phyloP scores from a whole-genome alignment of 2,797 vertebrate species.

The Gymnocypris eckloni region DNA sequence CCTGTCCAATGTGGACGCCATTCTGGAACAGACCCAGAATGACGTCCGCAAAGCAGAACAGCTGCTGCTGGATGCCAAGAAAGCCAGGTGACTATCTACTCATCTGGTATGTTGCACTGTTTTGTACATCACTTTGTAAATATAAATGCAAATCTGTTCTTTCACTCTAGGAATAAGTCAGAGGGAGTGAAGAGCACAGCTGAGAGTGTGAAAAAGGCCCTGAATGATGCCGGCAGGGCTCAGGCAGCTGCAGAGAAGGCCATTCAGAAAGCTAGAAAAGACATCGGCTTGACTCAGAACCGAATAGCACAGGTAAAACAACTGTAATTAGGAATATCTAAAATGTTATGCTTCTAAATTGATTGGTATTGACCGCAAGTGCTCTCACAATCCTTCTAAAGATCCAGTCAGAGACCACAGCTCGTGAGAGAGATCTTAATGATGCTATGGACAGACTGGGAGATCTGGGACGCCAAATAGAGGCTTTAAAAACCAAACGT shows the following conservation, averaged over 20 bases:
- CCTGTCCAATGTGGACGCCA: slow-evolving; percentile 92
- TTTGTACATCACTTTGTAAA: slow-evolving; percentile 20
- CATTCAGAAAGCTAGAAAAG: slow-evolving; percentile 80
- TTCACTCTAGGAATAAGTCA: slow-evolving; percentile 78
- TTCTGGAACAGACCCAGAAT: slow-evolving; percentile 87
- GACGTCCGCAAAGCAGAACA: slow-evolving; percentile 87
- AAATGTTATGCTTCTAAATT: not conserved
- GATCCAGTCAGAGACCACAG: slow-evolving; percentile 85
- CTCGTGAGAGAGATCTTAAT: slow-evolving; percentile 80
- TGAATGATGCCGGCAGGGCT: slow-evolving; percentile 83
- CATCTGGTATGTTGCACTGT: not conserved
- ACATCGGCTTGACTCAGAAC: slow-evolving; percentile 85
- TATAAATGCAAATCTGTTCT: slow-evolving; percentile 23
- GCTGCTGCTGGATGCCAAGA: slow-evolving; percentile 88
- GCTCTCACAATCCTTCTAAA: slow-evolving; percentile 61
- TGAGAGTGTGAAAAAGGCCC: slow-evolving; percentile 81
- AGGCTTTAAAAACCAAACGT: slow-evolving; percentile 87
- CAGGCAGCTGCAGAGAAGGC: slow-evolving; percentile 87
- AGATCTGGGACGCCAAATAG: slow-evolving; percentile 82
- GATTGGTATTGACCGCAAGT: not conserved
- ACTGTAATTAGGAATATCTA: not conserved
- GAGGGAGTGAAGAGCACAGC: slow-evolving; percentile 86
- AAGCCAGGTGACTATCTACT: slow-evolving; percentile 80
- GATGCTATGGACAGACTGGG: slow-evolving; percentile 81
- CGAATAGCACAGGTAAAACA: slow-evolving; percentile 79